These are phyloP conservation scores for Zaprionus kolodkinae DNA, from an alignment of 1,140 invertebrate genomes.

Conservation along the genomic window DNA sequence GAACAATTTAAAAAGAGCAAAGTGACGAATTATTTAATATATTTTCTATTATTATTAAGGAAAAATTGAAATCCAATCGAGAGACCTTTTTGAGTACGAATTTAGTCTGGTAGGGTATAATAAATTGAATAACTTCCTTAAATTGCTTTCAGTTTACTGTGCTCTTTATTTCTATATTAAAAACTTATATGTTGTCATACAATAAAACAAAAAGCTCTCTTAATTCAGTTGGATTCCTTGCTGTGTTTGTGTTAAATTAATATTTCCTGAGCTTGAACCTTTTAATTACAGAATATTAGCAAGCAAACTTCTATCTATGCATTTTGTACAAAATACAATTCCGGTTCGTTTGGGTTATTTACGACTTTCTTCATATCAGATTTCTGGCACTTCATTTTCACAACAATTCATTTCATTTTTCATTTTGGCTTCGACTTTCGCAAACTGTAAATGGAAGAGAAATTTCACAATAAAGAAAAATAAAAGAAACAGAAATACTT, in stretches of 20 bases:
- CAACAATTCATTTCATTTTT: slow-evolving; percentile 2
- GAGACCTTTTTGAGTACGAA: no score
- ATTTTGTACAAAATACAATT: not conserved
- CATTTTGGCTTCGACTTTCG: not conserved
- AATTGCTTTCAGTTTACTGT: not conserved
- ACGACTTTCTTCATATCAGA: not conserved
- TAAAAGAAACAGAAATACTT: slow-evolving; percentile 36
- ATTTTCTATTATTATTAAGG: no score
- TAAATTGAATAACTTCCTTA: not conserved
- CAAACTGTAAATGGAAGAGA: not conserved
- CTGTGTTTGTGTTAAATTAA: not conserved
- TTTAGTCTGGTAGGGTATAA: no score
- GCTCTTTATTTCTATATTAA: not conserved
- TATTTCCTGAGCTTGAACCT: not conserved
- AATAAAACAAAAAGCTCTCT: not conserved
- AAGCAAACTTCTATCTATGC: not conserved
- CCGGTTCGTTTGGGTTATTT: not conserved
- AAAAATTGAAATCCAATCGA: no score
- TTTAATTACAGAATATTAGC: slow-evolving; percentile 18
- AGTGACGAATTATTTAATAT: no score
- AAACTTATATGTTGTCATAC: no score
- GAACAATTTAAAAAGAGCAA: no score
- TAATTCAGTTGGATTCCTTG: no score
- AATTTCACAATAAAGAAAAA: slow-evolving; percentile 28
- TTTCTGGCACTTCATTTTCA: not conserved